phyloP scores from a whole-genome alignment of 2,113 vertebrate species.

The Serranochromis macrocephalus region DNA sequence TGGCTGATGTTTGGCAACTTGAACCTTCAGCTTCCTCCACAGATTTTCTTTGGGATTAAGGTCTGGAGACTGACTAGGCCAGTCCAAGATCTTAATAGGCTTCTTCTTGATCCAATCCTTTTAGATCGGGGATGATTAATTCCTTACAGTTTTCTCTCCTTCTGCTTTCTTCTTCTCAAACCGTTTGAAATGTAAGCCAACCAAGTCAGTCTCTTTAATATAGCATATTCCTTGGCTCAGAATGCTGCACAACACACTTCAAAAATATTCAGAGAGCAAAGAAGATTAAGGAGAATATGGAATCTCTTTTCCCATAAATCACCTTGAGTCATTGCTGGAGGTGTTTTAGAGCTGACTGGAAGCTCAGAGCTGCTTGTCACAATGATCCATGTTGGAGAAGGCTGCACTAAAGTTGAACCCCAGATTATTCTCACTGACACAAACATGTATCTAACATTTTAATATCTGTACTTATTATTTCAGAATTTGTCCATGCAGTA shows the following conservation, averaged over 20 bases:
- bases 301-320: conserved; percentile 7
- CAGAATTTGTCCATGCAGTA: neutral
- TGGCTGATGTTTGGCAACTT: neutral
- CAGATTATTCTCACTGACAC: neutral
- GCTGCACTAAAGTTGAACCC: neutral
- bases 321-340: neutral
- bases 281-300: conserved; percentile 14
- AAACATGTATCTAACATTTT: neutral
- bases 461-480: neutral
- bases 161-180: neutral
- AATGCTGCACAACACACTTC: neutral
- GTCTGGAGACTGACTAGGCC: neutral
- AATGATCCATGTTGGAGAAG: neutral
- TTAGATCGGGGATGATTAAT: neutral
- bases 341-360: neutral
- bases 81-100: neutral
- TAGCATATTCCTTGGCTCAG: neutral
- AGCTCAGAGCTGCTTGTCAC: neutral
- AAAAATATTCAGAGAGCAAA: neutral
- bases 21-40: neutral
- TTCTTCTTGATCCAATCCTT: neutral
- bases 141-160: neutral
- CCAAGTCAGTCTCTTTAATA: conserved; percentile 5
- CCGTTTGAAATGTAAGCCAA: neutral
- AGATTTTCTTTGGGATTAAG: neutral